Conservation (phyloP, 2,797 vertebrate species). For the Peromyscus aztecus region DNA sequence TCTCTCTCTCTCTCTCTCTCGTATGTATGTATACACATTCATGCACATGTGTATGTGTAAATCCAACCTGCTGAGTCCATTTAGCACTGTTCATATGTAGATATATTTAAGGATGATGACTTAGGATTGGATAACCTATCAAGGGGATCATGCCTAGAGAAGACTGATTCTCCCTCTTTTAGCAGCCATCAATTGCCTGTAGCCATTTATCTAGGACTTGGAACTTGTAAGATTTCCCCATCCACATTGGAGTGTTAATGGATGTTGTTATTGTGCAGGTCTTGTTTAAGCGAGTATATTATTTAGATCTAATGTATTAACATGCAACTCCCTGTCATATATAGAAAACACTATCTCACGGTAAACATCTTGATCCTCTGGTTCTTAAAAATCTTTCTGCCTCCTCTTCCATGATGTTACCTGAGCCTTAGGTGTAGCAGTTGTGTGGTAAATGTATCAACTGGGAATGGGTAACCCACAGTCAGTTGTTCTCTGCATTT, state of each 20-base stretch:
- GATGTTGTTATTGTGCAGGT: neutral
- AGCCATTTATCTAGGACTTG: neutral
- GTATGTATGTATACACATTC: neutral
- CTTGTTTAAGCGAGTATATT: neutral
- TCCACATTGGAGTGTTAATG: neutral
- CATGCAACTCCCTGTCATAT: neutral
- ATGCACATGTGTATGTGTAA: too few relatives aligned
- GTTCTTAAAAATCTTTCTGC: neutral
- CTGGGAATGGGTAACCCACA: neutral
- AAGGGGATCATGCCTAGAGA: too few relatives aligned
- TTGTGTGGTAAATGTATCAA: neutral
- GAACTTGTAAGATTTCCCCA: neutral
- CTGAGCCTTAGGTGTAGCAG: too few relatives aligned
- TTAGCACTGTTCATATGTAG: neutral
- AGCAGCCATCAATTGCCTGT: neutral
- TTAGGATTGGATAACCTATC: neutral
- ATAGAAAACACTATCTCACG: neutral
- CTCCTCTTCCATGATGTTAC: neutral
- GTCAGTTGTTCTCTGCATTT: neutral
- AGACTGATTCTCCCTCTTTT: neutral
- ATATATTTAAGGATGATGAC: neutral
- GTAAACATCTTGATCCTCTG: neutral
- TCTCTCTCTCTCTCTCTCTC: too few relatives aligned
- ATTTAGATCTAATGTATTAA: neutral
- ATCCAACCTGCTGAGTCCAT: neutral